Evolutionary conservation across 2,797 vertebrate genomes (phyloP).

Genomic region (Furcifer pardalis): DNA sequence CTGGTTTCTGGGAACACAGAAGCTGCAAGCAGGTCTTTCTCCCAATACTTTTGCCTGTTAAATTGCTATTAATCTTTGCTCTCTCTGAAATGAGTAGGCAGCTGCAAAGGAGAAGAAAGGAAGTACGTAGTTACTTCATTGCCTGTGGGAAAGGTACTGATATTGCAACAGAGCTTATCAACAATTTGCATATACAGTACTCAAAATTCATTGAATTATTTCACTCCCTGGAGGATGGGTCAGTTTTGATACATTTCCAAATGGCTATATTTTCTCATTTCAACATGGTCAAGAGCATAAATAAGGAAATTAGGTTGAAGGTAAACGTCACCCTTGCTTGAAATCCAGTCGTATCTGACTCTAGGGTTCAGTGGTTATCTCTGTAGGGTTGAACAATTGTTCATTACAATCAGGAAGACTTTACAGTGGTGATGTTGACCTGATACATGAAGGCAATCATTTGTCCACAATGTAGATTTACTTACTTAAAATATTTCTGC

Average conservation of each 20-base stretch:
- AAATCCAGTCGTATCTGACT: too few relatives aligned
- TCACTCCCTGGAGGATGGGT: constrained; percentile 32
- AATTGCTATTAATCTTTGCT: constrained; percentile 66
- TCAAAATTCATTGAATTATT: constrained; percentile 61
- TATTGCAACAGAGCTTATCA: constrained; percentile 70
- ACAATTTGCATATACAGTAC: constrained; percentile 58
- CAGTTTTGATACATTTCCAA: constrained; percentile 17
- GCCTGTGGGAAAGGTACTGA: constrained; percentile 69
- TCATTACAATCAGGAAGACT: background rate
- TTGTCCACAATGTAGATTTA: background rate
- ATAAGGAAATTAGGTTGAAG: constrained; percentile 16
- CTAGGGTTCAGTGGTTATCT: too few relatives aligned
- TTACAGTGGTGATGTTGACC: background rate
- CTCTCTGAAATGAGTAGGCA: constrained; percentile 70
- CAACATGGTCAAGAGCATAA: constrained; percentile 13
- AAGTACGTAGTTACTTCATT: constrained; percentile 67
- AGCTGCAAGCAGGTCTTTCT: constrained; percentile 54
- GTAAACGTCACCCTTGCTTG: too few relatives aligned
- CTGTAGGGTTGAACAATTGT: background rate
- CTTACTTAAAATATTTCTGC: background rate
- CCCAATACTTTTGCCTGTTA: constrained; percentile 67
- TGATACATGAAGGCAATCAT: background rate
- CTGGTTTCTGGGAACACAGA: constrained; percentile 54
- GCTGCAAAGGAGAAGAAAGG: constrained; percentile 72
- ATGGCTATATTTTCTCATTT: constrained; percentile 10